Conservation (phyloP, 2,797 vertebrate species). For the Peromyscus attwateri region DNA sequence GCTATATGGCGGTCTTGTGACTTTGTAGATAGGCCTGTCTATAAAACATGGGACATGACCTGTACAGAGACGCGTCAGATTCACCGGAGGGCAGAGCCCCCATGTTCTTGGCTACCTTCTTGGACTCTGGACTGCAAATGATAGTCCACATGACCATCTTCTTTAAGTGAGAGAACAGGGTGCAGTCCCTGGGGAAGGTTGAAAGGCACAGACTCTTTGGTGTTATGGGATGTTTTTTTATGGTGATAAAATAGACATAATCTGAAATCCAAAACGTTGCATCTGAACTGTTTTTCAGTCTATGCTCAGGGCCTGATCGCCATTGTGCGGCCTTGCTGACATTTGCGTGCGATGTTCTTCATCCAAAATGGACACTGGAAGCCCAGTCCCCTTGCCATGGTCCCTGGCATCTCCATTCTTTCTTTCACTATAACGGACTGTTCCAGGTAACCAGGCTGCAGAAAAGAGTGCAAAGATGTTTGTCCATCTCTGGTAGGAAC, state of each 20-base stretch:
- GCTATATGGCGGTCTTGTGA: not conserved
- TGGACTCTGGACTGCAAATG: not conserved
- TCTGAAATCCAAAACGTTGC: not conserved
- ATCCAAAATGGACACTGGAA: not conserved
- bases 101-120: not conserved
- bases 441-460: not conserved
- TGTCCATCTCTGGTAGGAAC: not conserved
- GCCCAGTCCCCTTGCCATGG: fast-evolving
- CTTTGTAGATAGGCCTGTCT: not conserved
- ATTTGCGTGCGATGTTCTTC: not conserved
- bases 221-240: not conserved
- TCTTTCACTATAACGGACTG: not conserved
- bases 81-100: not conserved
- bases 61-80: not conserved
- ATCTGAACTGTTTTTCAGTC: not conserved
- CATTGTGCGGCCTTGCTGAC: no score
- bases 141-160: not conserved
- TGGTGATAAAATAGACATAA: not conserved
- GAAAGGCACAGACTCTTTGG: not conserved
- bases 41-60: no score
- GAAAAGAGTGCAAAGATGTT: not conserved
- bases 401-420: not conserved
- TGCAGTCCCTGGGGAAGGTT: not conserved
- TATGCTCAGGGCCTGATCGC: no score
- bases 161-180: not conserved